Base-by-base conservation (phyloP, 2,888 invertebrate genomes). In the Rotaria socialis region DNA sequence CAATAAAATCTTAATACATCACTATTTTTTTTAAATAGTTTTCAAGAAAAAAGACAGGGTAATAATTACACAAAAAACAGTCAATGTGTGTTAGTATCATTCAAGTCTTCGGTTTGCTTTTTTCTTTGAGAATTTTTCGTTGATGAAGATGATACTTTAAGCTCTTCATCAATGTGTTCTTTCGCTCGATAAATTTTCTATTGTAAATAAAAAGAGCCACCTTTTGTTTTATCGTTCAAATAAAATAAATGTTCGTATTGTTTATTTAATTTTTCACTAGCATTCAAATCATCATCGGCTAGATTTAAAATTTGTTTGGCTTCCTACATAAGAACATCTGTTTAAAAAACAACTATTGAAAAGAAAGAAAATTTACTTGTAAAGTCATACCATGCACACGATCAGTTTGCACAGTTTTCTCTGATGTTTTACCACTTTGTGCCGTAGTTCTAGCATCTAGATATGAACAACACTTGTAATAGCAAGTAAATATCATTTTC, bases 161-260 rank as follows among this genome's bases (percentile, higher is more conserved):
- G 14, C 88, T 92, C 92, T 87, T 90, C 90, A 85, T 92, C 92
- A 87, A 92, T 89, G 87, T 92, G 89, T 88, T 92, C 92, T 89
- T 92, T 92, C 2, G 92, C 92, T 87, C 92, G 89, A 85, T 90
- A 90, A 86, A 92, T 90, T 93, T 99, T 99, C 0, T 97, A 97
- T 91, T 98, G 98, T 87, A 99, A 91, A 92, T 99, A 99, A 90
- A 99, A 96, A 0, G 97, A 96, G 19, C 98, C 97, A 84, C 97
- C 96, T 92, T 95, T 95, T 0, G 94, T 90, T 91, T 96, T 96
- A 87, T 98, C 97, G 90, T 99, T 99, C 0, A 94, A 94, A 87
- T 93, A 93, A 92, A 97, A 97, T 56, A 99, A 93, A 90, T 94
- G 94, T 86, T 96, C 94, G 90, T 94, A 99, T 87, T 94, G 92